A percentile compares a stretch with the other conserved stretches of the same genome.
Evolutionary conservation across 2,797 vertebrate genomes (phyloP).

Genomic region (Lepus townsendii): DNA sequence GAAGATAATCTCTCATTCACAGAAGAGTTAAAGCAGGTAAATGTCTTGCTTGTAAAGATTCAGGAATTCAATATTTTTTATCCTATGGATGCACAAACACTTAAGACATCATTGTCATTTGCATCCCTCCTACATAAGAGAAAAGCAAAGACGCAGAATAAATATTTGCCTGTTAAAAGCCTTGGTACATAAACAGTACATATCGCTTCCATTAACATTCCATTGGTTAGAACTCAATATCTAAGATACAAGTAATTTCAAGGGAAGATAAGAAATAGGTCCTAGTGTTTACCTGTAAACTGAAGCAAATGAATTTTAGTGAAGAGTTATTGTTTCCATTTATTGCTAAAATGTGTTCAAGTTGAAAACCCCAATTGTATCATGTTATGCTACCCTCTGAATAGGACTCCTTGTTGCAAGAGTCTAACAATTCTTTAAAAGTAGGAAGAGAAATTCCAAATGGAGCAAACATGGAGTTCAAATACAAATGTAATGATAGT

Average conservation of each 20-base stretch:
- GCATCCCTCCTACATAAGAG: not conserved
- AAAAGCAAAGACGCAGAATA: not conserved
- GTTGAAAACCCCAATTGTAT: not conserved
- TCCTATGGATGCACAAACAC: not conserved
- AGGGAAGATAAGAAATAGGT: not conserved
- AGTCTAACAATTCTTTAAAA: not conserved
- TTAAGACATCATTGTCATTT: not conserved
- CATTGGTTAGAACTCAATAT: not conserved
- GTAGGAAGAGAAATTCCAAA: not conserved
- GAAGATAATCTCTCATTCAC: not conserved
- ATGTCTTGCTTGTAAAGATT: not conserved
- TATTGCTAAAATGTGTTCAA: not conserved
- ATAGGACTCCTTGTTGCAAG: not conserved
- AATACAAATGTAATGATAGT: not conserved
- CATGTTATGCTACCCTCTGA: not conserved
- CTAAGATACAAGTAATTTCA: not conserved
- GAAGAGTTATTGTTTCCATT: not conserved
- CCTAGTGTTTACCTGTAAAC: not conserved
- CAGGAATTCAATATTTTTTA: not conserved
- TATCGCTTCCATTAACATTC: not conserved
- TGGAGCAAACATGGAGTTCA: not conserved
- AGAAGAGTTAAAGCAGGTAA: not conserved
- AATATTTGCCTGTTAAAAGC: not conserved
- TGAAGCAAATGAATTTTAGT: slow-evolving; percentile 14
- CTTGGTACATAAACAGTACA: not conserved